Evolutionary conservation across 2,797 vertebrate species (phyloP).

Genomic region (Helarctos malayanus): DNA sequence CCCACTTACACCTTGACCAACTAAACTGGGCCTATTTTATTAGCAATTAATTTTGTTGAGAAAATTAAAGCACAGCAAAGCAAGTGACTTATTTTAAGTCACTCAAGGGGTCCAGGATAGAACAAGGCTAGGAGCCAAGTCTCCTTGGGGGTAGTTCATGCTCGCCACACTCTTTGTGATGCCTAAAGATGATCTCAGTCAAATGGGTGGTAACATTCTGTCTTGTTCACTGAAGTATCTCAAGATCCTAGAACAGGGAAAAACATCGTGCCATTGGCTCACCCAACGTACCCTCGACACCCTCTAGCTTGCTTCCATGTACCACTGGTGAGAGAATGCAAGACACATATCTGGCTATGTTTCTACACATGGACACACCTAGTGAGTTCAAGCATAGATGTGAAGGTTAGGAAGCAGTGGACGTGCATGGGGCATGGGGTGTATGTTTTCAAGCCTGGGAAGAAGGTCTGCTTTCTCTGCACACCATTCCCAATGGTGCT

Average conservation of each 20-base stretch:
- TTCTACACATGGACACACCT: background rate
- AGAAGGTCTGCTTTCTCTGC: background rate
- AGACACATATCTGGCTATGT: background rate
- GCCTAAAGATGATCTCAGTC: background rate
- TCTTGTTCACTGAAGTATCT: background rate
- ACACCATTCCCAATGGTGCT: background rate
- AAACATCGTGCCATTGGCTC: background rate
- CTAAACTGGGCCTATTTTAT: background rate
- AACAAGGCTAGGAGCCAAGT: background rate
- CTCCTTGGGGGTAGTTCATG: no score
- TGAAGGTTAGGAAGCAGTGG: background rate
- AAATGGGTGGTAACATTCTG: background rate
- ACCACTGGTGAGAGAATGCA: background rate
- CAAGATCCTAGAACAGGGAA: background rate
- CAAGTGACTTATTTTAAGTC: background rate
- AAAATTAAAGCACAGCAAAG: background rate
- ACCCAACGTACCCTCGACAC: accelerated
- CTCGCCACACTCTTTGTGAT: background rate
- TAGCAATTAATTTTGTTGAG: background rate
- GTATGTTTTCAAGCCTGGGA: background rate
- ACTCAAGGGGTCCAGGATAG: no score
- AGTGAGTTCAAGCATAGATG: background rate
- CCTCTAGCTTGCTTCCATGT: background rate
- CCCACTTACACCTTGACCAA: background rate
- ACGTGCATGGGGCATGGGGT: no score